phyloP scores from a whole-genome alignment of 2,797 vertebrate species.

The Gila robusta region DNA sequence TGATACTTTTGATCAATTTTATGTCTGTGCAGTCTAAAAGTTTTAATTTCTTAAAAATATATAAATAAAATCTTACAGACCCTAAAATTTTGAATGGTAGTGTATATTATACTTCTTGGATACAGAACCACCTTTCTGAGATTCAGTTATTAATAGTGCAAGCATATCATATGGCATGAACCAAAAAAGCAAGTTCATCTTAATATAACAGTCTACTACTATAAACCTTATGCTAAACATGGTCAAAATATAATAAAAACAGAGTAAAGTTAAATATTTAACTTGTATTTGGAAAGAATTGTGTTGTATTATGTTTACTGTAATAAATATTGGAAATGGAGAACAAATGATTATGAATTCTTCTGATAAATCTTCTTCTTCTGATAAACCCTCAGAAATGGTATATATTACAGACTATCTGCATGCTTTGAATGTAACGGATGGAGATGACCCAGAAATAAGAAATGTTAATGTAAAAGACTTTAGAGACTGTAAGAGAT shows the following conservation, averaged over 20 bases:
- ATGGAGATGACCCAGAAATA: no score
- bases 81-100: neutral
- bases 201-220: neutral
- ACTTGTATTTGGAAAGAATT: neutral
- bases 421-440: no score
- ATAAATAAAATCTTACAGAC: neutral
- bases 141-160: neutral
- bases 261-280: neutral
- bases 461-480: no score
- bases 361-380: no score
- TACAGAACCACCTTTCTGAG: neutral
- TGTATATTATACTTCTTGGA: neutral
- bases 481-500: no score
- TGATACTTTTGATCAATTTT: neutral
- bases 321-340: no score
- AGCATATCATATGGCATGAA: neutral
- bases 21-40: neutral
- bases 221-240: neutral
- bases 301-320: conserved; percentile 17
- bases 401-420: no score
- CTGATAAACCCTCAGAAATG: no score
- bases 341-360: no score
- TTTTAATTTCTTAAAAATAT: neutral
- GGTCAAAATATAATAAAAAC: no score
- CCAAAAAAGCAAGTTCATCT: neutral